These are phyloP conservation scores for Ambastaia sidthimunki DNA, from an alignment of 2,797 vertebrate species.

Conservation along the genomic window DNA sequence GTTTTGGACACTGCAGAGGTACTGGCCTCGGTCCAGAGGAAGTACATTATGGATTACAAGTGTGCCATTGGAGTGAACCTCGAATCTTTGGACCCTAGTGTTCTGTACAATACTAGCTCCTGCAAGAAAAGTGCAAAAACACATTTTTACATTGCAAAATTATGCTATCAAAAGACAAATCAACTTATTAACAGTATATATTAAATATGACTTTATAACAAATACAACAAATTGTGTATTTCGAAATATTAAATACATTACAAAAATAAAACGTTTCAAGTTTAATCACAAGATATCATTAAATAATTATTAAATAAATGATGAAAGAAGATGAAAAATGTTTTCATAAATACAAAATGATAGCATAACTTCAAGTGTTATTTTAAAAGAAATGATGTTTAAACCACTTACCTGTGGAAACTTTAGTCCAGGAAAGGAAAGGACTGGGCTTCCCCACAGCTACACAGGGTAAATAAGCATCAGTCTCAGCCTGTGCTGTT, in stretches of 20 bases:
- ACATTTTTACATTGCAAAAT: not conserved
- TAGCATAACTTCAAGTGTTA: not conserved
- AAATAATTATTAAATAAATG: too few species aligned
- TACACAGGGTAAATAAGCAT: slow-evolving; percentile 84
- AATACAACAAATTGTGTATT: not conserved
- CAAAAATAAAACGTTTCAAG: too few species aligned
- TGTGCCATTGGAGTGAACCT: slow-evolving; percentile 87
- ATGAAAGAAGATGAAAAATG: not conserved
- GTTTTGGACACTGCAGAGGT: slow-evolving; percentile 86
- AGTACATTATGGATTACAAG: slow-evolving; percentile 82
- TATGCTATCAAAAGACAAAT: not conserved
- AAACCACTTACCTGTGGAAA: slow-evolving; percentile 84
- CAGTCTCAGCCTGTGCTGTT: slow-evolving; percentile 78
- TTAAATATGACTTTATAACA: not conserved
- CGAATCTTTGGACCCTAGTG: slow-evolving; percentile 81
- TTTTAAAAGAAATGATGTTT: not conserved
- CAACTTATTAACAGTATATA: not conserved
- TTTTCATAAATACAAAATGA: not conserved
- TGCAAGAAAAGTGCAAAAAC: slow-evolving; percentile 59
- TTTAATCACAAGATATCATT: too few species aligned
- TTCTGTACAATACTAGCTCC: slow-evolving; percentile 81
- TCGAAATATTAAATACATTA: not conserved
- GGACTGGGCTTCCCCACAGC: slow-evolving; percentile 82
- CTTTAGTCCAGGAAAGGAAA: slow-evolving; percentile 88
- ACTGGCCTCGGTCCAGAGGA: slow-evolving; percentile 84